Evolutionary conservation across 2,797 vertebrate genomes (phyloP).

Genomic region (Sebastes oblongus): DNA sequence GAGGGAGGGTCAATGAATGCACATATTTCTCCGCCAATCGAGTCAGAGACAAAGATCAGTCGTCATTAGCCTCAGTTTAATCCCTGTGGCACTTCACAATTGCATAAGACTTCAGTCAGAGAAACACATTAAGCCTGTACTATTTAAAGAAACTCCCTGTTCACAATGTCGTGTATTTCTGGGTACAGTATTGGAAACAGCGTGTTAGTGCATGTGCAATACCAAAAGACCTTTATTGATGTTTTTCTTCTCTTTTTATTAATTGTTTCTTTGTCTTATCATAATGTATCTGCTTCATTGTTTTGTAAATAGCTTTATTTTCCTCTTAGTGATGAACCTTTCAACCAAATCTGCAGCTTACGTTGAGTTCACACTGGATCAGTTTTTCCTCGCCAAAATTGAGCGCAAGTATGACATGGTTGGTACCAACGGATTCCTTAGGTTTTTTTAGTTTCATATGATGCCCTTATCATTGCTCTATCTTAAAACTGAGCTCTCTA

Average conservation of each 20-base stretch:
- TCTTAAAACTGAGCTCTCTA: too few relatives aligned
- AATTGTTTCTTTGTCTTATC: background rate
- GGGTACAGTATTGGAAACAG: background rate
- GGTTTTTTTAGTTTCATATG: too few relatives aligned
- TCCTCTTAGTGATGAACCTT: too few relatives aligned
- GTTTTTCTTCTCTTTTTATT: background rate
- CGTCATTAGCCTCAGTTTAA: constrained; percentile 52
- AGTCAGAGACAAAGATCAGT: constrained; percentile 52
- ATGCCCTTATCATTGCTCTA: too few relatives aligned
- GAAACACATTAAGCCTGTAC: background rate
- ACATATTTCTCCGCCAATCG: constrained; percentile 44
- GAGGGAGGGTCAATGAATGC: constrained; percentile 48
- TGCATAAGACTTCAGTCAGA: constrained; percentile 27
- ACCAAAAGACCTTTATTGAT: background rate
- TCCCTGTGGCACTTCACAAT: constrained; percentile 24
- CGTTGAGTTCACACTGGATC: too few relatives aligned
- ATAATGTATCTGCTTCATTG: background rate
- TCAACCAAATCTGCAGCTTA: too few relatives aligned
- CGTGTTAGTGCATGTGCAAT: background rate
- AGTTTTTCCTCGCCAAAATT: too few relatives aligned
- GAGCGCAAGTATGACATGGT: too few relatives aligned
- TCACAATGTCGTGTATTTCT: background rate
- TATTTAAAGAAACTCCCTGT: constrained; percentile 7
- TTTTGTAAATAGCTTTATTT: background rate
- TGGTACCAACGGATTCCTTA: too few relatives aligned